Base-by-base conservation (phyloP, 2,113 vertebrate species). In the Aleadryas rufinucha region DNA sequence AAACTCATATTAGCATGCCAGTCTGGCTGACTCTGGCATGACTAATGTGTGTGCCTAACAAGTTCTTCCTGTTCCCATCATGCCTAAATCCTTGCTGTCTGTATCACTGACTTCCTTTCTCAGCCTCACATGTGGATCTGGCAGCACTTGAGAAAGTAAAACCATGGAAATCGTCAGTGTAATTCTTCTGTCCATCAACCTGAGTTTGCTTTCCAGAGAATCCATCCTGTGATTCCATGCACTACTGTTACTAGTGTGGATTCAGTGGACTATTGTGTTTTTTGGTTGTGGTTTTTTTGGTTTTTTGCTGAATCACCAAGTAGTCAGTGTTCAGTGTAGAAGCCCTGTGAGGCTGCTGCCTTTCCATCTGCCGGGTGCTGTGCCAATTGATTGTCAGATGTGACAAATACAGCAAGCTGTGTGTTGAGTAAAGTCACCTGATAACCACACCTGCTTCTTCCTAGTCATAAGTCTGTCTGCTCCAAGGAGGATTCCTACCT, bases 11-110 rank as follows among this genome's bases (percentile, higher is more conserved):
- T 80, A 92, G 47, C 42, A 9, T 66, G 42, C 54, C 27, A 30
- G 76, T 39, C 76, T 66, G 68, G 24, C 68, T 89, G 95, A 35
- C 64, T 86, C 26, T 42, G 19, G 23, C 57, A 20, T 95, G 86
- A 66, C 44, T 93, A 78, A 90, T 78, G 76, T 35, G 64, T 6
- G 0, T 66, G 68, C 47, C 65, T 90, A 44, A 90, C 89, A 66
- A 90, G 95, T 95, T 89, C 79, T 90, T 96, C 94, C 86, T 90
- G 92, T 86, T 92, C 63, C 88, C 83, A 41, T 86, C 54, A 7
- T 77, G 47, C 72, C 86, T 65, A n/a, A 84, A 74, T 84, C 83
- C 50, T 77, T 77, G 74, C 63, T 64, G 33, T 74, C 64, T 75
- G 30, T 66, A 41, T 59, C 35, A 35, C 5, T 24, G 56, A 24